Percentiles rank a stretch among this genome's conserved stretches.
These are phyloP conservation scores for Epizoanthus scotinus DNA, from an alignment of 92 coral and sea anemone genomes.

Conservation along the genomic window DNA sequence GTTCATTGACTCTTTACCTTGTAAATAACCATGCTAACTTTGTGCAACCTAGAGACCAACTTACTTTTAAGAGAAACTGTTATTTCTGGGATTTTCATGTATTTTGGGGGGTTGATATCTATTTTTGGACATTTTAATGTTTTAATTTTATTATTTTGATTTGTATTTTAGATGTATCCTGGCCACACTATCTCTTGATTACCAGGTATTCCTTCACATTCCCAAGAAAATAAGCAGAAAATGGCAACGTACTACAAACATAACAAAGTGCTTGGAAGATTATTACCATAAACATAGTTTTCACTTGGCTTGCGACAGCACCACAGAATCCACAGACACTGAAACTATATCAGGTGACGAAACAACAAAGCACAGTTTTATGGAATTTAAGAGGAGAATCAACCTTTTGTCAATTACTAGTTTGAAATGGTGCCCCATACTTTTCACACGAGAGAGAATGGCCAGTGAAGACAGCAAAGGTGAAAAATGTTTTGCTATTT, in stretches of 20 bases:
- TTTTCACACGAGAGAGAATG: not conserved
- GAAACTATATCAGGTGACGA: not conserved
- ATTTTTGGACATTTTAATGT: not conserved
- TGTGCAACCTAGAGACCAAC: too few species aligned
- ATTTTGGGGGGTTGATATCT: not conserved
- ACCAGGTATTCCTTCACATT: constrained; percentile 19
- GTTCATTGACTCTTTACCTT: too few species aligned
- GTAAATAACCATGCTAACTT: too few species aligned
- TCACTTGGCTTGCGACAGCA: not conserved
- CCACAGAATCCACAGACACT: not conserved
- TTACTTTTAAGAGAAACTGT: too few species aligned
- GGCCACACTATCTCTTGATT: constrained; percentile 29
- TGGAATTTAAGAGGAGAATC: constrained; percentile 43
- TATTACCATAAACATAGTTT: constrained; percentile 18
- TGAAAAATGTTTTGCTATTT: constrained; percentile 42
- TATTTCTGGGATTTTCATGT: too few species aligned
- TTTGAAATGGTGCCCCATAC: constrained; percentile 49
- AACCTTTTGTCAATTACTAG: constrained; percentile 48
- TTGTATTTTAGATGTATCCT: constrained; percentile 22
- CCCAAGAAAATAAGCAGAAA: constrained; percentile 11
- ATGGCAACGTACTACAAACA: constrained; percentile 20
- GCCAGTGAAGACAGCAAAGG: not conserved
- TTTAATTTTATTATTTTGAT: too few species aligned
- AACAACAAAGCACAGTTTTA: constrained; percentile 15
- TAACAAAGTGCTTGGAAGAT: constrained; percentile 20